Evolutionary conservation across 2,113 vertebrate genomes (phyloP).

Genomic region (Laticauda colubrina): DNA sequence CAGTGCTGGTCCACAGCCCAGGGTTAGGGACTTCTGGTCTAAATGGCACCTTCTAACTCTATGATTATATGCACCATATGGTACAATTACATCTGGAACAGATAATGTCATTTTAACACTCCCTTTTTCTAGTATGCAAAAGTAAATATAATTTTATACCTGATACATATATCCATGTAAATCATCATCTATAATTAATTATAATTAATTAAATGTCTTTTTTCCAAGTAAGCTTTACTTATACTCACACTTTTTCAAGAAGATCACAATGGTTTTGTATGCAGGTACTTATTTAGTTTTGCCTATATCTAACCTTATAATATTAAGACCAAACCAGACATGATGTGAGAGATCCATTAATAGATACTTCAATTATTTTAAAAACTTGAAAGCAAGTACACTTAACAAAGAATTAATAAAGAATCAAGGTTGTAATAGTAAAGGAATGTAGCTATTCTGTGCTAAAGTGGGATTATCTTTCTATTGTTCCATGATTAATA

Average conservation of each 20-base stretch:
- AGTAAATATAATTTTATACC: not conserved
- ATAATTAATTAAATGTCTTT: not conserved
- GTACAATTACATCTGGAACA: not conserved
- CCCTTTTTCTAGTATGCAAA: not conserved
- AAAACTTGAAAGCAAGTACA: not conserved
- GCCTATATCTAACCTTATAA: not conserved
- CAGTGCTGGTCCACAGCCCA: no score
- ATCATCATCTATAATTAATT: not conserved
- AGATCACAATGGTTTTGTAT: not conserved
- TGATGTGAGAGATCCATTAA: not conserved
- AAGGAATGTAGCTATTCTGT: not conserved
- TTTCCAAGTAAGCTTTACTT: not conserved
- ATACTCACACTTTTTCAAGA: not conserved
- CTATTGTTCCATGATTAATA: not conserved
- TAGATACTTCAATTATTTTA: not conserved
- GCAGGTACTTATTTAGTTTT: not conserved
- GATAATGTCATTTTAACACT: not conserved
- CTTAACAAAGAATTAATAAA: not conserved
- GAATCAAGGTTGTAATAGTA: no score
- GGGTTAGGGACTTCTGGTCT: not conserved
- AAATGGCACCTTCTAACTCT: not conserved
- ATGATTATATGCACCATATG: constrained; percentile 11
- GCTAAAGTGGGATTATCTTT: not conserved
- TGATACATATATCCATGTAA: not conserved
- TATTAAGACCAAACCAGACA: not conserved